Percentiles rank a stretch among this genome's conserved stretches.
Evolutionary conservation across 2,113 vertebrate species (phyloP).

Genomic region (Lasiurus borealis): DNA sequence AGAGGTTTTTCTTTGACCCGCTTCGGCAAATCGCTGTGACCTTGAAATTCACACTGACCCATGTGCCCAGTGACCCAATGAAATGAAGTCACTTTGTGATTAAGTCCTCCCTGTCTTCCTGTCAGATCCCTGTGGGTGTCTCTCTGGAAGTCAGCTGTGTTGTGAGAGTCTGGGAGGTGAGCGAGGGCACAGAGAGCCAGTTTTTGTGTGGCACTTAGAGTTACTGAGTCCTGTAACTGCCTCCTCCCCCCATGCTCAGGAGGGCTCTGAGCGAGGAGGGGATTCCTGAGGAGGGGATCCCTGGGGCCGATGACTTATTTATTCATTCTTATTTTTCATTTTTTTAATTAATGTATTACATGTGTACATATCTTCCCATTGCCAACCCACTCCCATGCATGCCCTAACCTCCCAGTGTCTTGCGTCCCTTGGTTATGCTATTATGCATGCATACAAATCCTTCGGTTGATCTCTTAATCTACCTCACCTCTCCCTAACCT

Average conservation of each 20-base stretch:
- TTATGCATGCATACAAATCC: too few species aligned
- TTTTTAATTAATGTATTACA: too few species aligned
- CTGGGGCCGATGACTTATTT: background rate
- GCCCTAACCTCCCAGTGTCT: too few species aligned
- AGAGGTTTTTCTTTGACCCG: background rate
- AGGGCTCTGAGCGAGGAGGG: background rate
- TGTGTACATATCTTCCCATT: too few species aligned
- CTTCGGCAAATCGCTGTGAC: background rate
- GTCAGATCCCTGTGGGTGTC: background rate
- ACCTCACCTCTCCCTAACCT: too few species aligned
- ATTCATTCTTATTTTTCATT: too few species aligned
- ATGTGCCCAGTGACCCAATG: background rate
- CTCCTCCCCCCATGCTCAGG: rapidly evolving
- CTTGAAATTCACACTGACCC: background rate
- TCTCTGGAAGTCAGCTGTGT: background rate
- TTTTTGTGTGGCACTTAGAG: background rate
- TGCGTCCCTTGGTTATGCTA: too few species aligned
- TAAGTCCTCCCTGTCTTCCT: background rate
- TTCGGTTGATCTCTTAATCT: too few species aligned
- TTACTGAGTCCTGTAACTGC: background rate
- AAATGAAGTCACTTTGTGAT: background rate
- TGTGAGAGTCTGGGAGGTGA: background rate
- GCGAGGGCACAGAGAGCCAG: background rate
- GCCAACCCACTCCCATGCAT: too few species aligned
- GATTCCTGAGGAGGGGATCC: rapidly evolving